Conservation (phyloP, 2,888 invertebrate species). For the Dicyrtomina minuta region DNA sequence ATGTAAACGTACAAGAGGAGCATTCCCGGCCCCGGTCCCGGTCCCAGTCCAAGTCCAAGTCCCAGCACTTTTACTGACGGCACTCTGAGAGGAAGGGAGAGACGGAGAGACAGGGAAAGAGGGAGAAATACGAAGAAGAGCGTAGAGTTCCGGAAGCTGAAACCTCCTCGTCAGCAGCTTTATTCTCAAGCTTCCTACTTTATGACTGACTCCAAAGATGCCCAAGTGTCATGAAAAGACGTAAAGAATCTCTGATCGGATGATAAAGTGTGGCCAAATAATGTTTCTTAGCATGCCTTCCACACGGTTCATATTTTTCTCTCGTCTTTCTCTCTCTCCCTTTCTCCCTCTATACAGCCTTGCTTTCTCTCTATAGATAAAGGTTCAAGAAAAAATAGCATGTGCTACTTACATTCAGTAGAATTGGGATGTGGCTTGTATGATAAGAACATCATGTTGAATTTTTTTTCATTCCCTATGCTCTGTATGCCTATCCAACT, state of each 20-base stretch:
- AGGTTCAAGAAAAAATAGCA: background rate
- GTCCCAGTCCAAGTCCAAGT: too few species aligned
- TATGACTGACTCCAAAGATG: slow-evolving; percentile 40
- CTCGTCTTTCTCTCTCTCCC: background rate
- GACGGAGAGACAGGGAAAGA: background rate
- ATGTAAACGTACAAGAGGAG: slow-evolving; percentile 3
- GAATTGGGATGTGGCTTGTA: background rate
- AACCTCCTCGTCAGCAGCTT: slow-evolving; percentile 40
- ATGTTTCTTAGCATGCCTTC: slow-evolving; percentile 29
- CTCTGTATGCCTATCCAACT: too few species aligned
- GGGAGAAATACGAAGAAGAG: slow-evolving; percentile 6
- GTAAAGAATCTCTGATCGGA: slow-evolving; percentile 33
- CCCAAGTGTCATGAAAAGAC: slow-evolving; percentile 40
- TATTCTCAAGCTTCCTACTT: slow-evolving; percentile 39
- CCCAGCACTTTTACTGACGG: slow-evolving; percentile 3
- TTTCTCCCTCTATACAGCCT: background rate
- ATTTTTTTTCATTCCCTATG: too few species aligned
- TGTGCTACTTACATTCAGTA: background rate
- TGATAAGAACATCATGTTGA: too few species aligned
- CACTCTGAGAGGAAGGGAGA: slow-evolving; percentile 7
- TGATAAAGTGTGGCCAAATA: slow-evolving; percentile 39
- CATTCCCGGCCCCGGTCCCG: too few species aligned
- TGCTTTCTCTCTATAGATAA: background rate
- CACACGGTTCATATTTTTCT: slow-evolving; percentile 8
- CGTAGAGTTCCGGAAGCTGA: slow-evolving; percentile 36